Evolutionary conservation across 2,797 vertebrate genomes (phyloP), one percentile per base, ranked within the genome.

Genomic region (Poeciliopsis infans): DNA sequence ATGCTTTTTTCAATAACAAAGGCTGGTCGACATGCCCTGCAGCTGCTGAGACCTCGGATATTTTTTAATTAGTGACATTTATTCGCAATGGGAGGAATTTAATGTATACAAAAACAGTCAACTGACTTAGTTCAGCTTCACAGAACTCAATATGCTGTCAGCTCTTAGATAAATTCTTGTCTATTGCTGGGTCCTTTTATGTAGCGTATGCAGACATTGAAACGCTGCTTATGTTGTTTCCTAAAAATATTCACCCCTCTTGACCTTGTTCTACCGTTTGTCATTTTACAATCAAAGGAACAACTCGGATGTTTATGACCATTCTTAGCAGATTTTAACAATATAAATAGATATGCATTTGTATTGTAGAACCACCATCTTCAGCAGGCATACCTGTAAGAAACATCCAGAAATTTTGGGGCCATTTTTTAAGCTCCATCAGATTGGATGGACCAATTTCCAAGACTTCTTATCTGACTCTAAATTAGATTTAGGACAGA

Each of bases 51-150:
- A 68, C 45, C 75, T 49, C 61, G 36, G 69, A 78, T 64, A 74
- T 55, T 77, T 81, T 69, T 75, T 75, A 84, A 84, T 69, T 20
- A 46, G 28, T 72, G 75, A 5, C 53, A 76, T 57, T 87, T 61
- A 81, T 80, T 59, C 74, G 66, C 69, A 78, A 55, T 39, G 46
- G 68, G 74, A 70, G 46, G 68, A 51, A 43, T 82, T 74, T 82
- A 84, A 84, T 74, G 47, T 59, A 83, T 77, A 77, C 55, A 85
- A 76, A 84, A 77, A 71, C 76, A 82, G 77, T 69, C 10, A 77
- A 73, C 74, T 74, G 55, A 82, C 45, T 49, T 41, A 33, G 69
- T 51, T 80, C 8, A 28, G 13, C 68, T 7, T 70, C 41, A 70
- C 25, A 70, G 68, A 46, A 70, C 68, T 45, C 12, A 8, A 28